Percentiles rank a stretch among this genome's conserved stretches.
Conservation (phyloP, 1,140 invertebrate species). For the Homalodisca vitripennis region DNA sequence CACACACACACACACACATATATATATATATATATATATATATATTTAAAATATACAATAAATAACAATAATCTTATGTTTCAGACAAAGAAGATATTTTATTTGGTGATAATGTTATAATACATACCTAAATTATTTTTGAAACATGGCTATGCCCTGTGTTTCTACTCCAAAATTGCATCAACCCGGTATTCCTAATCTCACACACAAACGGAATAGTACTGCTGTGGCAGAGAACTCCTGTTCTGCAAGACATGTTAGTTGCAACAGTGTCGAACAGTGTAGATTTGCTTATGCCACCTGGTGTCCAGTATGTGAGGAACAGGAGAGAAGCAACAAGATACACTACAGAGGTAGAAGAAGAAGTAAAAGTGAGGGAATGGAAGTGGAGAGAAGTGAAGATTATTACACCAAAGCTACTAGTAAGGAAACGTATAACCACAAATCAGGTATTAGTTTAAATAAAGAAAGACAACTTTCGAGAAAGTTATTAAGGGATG, state of each 20-base stretch:
- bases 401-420: slow-evolving; percentile 21
- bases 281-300: slow-evolving; percentile 32
- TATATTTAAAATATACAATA: no score
- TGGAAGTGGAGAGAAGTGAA: slow-evolving; percentile 25
- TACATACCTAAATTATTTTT: no score
- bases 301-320: slow-evolving; percentile 31
- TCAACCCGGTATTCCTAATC: neutral
- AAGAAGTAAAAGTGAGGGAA: slow-evolving; percentile 22
- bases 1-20: no score
- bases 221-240: no score
- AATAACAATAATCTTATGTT: no score
- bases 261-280: neutral
- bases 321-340: slow-evolving; percentile 21
- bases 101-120: no score
- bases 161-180: slow-evolving; percentile 1
- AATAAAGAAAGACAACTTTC: neutral
- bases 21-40: no score
- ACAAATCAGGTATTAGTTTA: neutral
- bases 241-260: neutral
- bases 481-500: neutral
- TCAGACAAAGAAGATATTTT: no score
- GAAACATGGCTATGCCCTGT: neutral
- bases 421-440: neutral
- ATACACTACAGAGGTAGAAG: neutral
- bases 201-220: no score